Conservation (phyloP, 1,140 invertebrate genomes). For the Rhynchophorus ferrugineus region DNA sequence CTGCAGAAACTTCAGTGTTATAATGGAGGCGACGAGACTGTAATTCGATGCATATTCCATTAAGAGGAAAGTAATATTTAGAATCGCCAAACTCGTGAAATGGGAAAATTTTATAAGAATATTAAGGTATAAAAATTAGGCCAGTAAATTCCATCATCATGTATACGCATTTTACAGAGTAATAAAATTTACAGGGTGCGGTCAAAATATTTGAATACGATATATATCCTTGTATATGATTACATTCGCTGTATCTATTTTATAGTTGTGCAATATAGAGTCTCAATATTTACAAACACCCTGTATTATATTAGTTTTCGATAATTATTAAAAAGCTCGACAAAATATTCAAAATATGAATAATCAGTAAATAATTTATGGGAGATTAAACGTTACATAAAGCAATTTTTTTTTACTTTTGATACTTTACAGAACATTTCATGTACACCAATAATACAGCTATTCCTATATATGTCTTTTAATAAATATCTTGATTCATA, state of each 20-base stretch:
- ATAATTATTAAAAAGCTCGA: background rate
- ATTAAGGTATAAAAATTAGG: background rate
- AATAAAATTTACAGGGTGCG: constrained; percentile 2
- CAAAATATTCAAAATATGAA: too few relatives aligned
- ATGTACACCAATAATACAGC: too few relatives aligned
- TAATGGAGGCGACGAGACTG: constrained; percentile 26
- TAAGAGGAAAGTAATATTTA: background rate
- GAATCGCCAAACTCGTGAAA: background rate
- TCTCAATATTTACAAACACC: background rate
- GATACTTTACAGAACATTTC: too few relatives aligned
- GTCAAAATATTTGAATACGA: background rate
- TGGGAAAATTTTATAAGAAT: background rate
- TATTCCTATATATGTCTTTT: too few relatives aligned
- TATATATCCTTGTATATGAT: background rate
- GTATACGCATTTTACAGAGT: constrained; percentile 6
- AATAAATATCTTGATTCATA: too few relatives aligned
- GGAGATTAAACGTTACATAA: too few relatives aligned
- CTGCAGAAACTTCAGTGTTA: constrained; percentile 44
- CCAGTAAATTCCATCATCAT: constrained; percentile 1
- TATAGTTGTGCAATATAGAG: background rate
- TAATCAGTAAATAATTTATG: too few relatives aligned
- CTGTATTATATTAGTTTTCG: background rate
- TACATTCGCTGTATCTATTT: background rate
- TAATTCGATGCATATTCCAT: background rate
- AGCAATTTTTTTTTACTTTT: too few relatives aligned